phyloP scores from a whole-genome alignment of 2,888 invertebrate species.

The Amiota minor region DNA sequence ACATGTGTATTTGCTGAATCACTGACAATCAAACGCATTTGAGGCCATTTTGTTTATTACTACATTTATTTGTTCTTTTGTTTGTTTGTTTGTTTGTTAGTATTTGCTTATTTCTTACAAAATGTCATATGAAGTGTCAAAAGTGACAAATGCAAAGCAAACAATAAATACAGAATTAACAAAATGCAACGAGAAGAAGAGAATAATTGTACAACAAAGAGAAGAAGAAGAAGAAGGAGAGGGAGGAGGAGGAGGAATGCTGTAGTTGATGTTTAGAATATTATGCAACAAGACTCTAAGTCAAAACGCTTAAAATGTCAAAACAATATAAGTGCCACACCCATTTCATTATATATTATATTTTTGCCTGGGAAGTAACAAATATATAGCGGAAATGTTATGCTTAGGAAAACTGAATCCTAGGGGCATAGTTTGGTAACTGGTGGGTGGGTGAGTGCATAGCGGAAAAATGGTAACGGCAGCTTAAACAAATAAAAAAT shows the following conservation, averaged over 20 bases:
- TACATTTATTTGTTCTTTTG: too few relatives aligned
- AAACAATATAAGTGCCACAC: not conserved
- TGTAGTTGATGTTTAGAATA: slow-evolving; percentile 25
- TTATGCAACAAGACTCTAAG: slow-evolving; percentile 22
- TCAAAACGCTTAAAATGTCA: slow-evolving; percentile 27
- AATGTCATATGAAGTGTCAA: not conserved
- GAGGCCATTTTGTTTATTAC: not conserved
- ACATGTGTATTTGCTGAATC: not conserved
- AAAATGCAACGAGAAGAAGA: not conserved
- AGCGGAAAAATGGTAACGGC: slow-evolving; percentile 10
- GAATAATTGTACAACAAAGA: not conserved
- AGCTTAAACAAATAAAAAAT: slow-evolving; percentile 27
- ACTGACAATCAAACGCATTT: slow-evolving; percentile 14
- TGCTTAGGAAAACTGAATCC: not conserved
- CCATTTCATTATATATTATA: not conserved
- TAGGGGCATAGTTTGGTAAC: not conserved
- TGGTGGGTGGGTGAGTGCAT: not conserved
- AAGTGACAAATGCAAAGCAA: slow-evolving; percentile 23
- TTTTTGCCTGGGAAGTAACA: not conserved
- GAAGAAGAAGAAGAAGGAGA: not conserved
- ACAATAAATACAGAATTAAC: slow-evolving; percentile 16
- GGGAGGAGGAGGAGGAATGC: not conserved
- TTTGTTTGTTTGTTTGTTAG: not conserved
- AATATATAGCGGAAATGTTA: not conserved
- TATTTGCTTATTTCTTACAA: not conserved